Conservation (phyloP, 2,888 invertebrate genomes). For the Branchellion lobata region DNA sequence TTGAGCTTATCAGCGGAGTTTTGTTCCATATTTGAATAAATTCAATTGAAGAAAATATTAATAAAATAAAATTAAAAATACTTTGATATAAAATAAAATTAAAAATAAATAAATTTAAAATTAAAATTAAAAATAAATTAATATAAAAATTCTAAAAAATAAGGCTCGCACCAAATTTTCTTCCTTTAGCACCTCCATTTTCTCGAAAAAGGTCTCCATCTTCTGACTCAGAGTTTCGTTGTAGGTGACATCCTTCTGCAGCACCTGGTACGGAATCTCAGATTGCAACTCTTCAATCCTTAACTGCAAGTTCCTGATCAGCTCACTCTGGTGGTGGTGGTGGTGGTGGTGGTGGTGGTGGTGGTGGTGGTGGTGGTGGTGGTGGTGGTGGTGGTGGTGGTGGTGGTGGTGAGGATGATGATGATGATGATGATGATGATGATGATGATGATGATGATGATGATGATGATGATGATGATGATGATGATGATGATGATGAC, state of each 20-base stretch:
- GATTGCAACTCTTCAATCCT: slow-evolving; percentile 81
- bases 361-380: slow-evolving; percentile 17
- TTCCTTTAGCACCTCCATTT: slow-evolving; percentile 76
- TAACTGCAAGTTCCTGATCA: slow-evolving; percentile 70
- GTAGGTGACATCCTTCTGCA: slow-evolving; percentile 75
- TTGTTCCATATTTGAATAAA: no score
- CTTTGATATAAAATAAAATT: neutral
- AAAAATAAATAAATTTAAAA: neutral
- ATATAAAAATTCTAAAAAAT: no score
- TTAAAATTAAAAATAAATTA: neutral
- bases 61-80: no score
- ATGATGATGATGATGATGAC: slow-evolving; percentile 18
- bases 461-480: slow-evolving; percentile 10
- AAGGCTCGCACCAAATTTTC: slow-evolving; percentile 63
- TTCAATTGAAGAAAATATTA: no score
- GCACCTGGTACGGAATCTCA: slow-evolving; percentile 81
- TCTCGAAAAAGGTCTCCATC: slow-evolving; percentile 77
- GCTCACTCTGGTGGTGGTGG: slow-evolving; percentile 59
- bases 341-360: neutral
- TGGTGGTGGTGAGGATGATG: no score
- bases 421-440: slow-evolving; percentile 17
- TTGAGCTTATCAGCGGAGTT: no score
- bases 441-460: slow-evolving; percentile 19
- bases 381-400: neutral
- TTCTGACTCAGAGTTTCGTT: slow-evolving; percentile 78